phyloP scores from a whole-genome alignment of 2,888 invertebrate species.

The Apamea monoglypha region DNA sequence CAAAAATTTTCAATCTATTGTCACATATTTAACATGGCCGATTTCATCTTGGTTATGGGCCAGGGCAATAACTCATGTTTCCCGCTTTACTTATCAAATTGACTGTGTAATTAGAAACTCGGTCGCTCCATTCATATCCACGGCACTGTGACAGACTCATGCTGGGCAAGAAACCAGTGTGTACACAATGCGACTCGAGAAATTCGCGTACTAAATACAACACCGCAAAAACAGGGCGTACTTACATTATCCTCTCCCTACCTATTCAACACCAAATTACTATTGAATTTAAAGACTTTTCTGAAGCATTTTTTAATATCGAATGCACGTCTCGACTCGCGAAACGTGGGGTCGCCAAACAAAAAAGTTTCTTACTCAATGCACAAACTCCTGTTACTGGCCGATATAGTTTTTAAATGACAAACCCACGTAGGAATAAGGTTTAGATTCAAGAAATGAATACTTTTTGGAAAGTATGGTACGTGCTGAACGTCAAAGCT shows the following conservation, averaged over 20 bases:
- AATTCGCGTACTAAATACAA: slow-evolving; percentile 88
- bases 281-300: slow-evolving; percentile 89
- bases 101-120: slow-evolving; percentile 89
- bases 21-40: slow-evolving; percentile 81
- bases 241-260: slow-evolving; percentile 85
- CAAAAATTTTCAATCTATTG: slow-evolving; percentile 78
- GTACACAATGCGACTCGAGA: slow-evolving; percentile 84
- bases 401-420: slow-evolving; percentile 72
- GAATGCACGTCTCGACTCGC: slow-evolving; percentile 82
- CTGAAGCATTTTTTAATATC: slow-evolving; percentile 86
- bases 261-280: slow-evolving; percentile 86
- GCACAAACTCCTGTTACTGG: slow-evolving; percentile 63
- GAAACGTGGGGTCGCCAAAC: slow-evolving; percentile 74
- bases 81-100: slow-evolving; percentile 87
- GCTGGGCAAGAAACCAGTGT: slow-evolving; percentile 88
- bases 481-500: slow-evolving; percentile 78
- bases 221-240: slow-evolving; percentile 89
- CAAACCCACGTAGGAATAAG: slow-evolving; percentile 78
- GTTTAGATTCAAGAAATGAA: slow-evolving; percentile 78
- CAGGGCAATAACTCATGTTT: slow-evolving; percentile 86
- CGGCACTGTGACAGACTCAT: slow-evolving; percentile 82
- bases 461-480: slow-evolving; percentile 73
- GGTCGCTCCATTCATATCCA: slow-evolving; percentile 79
- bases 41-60: slow-evolving; percentile 85
- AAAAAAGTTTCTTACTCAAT: slow-evolving; percentile 75